phyloP scores from a whole-genome alignment of 2,888 invertebrate genomes.

The Villa cingulata region DNA sequence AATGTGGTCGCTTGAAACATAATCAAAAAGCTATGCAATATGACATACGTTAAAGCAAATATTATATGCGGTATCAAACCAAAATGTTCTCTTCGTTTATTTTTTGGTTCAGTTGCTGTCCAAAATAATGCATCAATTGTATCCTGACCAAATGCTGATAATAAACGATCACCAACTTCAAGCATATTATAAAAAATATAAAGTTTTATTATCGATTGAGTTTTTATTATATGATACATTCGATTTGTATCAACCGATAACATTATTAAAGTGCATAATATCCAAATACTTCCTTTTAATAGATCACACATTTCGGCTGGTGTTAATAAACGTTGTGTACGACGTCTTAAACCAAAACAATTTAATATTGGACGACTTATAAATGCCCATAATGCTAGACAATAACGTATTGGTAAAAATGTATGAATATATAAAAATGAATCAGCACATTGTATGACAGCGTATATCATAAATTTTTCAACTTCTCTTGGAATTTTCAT shows the following conservation, averaged over 20 bases:
- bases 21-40: slow-evolving; percentile 76
- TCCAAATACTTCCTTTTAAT: slow-evolving; percentile 78
- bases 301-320: slow-evolving; percentile 93
- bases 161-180: slow-evolving; percentile 90
- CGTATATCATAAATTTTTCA: slow-evolving; percentile 86
- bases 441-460: slow-evolving; percentile 91
- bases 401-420: slow-evolving; percentile 84
- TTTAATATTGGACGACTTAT: slow-evolving; percentile 56
- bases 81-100: slow-evolving; percentile 65
- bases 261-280: slow-evolving; percentile 70
- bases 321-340: slow-evolving; percentile 49
- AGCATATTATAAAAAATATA: slow-evolving; percentile 99
- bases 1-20: slow-evolving; percentile 93
- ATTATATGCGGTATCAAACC: slow-evolving; percentile 80
- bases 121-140: slow-evolving; percentile 95
- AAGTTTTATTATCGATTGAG: slow-evolving; percentile 96
- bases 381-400: slow-evolving; percentile 73
- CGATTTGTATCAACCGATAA: slow-evolving; percentile 93
- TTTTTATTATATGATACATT: slow-evolving; percentile 93
- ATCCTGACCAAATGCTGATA: slow-evolving; percentile 96
- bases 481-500: slow-evolving; percentile 88
- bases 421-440: slow-evolving; percentile 96
- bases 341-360: slow-evolving; percentile 51
- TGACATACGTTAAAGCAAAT: slow-evolving; percentile 86
- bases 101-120: slow-evolving; percentile 93